These are phyloP conservation scores for Tineola bisselliella DNA, from an alignment of 2,888 invertebrate genomes.

Conservation along the genomic window DNA sequence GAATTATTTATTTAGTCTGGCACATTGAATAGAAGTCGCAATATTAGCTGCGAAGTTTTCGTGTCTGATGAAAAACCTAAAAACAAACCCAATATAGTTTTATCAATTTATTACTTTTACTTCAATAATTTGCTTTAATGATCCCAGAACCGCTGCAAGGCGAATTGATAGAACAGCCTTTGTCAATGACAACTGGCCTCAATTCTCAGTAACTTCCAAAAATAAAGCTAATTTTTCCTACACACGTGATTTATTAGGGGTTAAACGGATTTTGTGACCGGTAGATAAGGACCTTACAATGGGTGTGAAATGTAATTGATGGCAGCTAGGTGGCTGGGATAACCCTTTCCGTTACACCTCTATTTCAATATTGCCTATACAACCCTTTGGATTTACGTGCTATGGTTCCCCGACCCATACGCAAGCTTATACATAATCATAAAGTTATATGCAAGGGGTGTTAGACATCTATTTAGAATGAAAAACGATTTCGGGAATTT, in stretches of 20 bases:
- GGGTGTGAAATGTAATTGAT: conserved; percentile 10
- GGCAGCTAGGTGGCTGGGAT: conserved; percentile 1
- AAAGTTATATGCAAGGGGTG: too few relatives aligned
- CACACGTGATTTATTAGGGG: conserved; percentile 43
- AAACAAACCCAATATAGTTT: too few relatives aligned
- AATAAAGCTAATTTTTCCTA: conserved; percentile 44
- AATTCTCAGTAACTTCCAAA: conserved; percentile 23
- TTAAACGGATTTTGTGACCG: conserved; percentile 29
- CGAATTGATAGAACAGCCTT: conserved; percentile 28
- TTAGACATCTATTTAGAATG: too few relatives aligned
- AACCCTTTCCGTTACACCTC: conserved; percentile 3
- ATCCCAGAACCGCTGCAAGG: conserved; percentile 22
- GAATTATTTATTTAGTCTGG: too few relatives aligned
- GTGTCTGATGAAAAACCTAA: too few relatives aligned
- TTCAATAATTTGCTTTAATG: too few relatives aligned
- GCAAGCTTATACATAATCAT: too few relatives aligned
- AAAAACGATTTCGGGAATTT: too few relatives aligned
- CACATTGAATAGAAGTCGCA: too few relatives aligned
- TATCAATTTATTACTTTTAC: too few relatives aligned
- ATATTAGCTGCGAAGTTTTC: too few relatives aligned
- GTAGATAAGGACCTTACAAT: conserved; percentile 9
- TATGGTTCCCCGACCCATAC: too few relatives aligned
- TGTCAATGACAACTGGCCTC: conserved; percentile 33
- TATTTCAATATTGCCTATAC: conserved; percentile 8
- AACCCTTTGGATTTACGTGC: neutral